Percentiles rank a stretch among this genome's conserved stretches.
Evolutionary conservation across 2,797 vertebrate species (phyloP).

Genomic region (Chromis chromis): DNA sequence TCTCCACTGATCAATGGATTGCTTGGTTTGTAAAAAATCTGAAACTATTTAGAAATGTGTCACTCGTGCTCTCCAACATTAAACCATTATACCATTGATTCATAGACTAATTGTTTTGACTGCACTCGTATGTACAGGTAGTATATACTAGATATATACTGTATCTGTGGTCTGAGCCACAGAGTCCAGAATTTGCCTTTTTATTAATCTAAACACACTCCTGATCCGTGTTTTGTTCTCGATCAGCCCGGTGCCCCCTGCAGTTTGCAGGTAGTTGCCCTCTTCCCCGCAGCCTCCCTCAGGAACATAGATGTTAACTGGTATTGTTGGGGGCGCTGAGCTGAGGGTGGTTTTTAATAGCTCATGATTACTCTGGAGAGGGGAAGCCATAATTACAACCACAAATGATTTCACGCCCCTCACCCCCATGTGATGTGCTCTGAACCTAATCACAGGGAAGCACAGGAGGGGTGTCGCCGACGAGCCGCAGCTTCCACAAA

Average conservation of each 20-base stretch:
- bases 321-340: conserved; percentile 66
- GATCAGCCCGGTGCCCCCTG: conserved; percentile 7
- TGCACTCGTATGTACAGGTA: too few species aligned
- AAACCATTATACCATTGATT: too few species aligned
- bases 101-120: too few species aligned
- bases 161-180: too few species aligned
- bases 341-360: conserved; percentile 79
- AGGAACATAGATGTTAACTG: conserved; percentile 74
- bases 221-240: neutral
- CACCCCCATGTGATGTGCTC: conserved; percentile 64
- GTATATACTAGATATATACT: too few species aligned
- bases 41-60: too few species aligned
- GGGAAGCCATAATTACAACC: conserved; percentile 80
- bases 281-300: conserved; percentile 65
- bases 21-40: too few species aligned
- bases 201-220: too few species aligned
- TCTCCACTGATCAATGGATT: too few species aligned
- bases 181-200: too few species aligned
- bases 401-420: conserved; percentile 81
- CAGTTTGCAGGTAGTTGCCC: conserved; percentile 61
- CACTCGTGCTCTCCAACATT: too few species aligned
- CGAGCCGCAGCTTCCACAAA: conserved; percentile 67
- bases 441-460: conserved; percentile 76
- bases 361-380: conserved; percentile 83
- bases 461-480: conserved; percentile 57